Evolutionary conservation across 2,113 vertebrate genomes (phyloP).

Genomic region (Pelmatolapia mariae): DNA sequence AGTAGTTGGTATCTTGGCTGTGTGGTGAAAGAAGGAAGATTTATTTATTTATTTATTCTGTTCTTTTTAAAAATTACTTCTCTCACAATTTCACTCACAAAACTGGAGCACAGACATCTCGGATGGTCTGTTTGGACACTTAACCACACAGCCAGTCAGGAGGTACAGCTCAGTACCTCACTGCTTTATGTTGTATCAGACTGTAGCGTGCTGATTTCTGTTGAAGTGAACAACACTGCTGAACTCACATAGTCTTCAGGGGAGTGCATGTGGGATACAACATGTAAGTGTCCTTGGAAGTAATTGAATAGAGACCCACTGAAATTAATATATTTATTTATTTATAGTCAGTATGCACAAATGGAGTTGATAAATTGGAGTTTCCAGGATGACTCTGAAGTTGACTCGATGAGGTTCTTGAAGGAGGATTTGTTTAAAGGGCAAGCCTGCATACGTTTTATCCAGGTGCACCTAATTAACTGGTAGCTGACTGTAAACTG

Average conservation of each 20-base stretch:
- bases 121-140: rapidly evolving
- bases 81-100: not conserved
- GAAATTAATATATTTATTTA: not conserved
- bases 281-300: not conserved
- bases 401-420: not conserved
- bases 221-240: not conserved
- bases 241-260: not conserved
- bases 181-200: not conserved
- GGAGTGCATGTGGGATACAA: not conserved
- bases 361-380: not conserved
- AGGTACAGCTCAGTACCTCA: not conserved
- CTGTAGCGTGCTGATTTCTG: not conserved
- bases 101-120: not conserved
- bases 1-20: not conserved
- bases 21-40: not conserved
- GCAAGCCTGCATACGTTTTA: not conserved
- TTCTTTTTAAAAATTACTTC: not conserved
- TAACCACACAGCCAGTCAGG: too few relatives aligned
- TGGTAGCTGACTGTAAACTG: not conserved
- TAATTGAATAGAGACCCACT: not conserved
- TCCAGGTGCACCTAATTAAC: not conserved
- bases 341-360: not conserved
- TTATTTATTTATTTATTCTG: not conserved
- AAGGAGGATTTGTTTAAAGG: not conserved
- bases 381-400: not conserved